Conservation (phyloP, 2,113 vertebrate species). For the Takifugu flavidus region DNA sequence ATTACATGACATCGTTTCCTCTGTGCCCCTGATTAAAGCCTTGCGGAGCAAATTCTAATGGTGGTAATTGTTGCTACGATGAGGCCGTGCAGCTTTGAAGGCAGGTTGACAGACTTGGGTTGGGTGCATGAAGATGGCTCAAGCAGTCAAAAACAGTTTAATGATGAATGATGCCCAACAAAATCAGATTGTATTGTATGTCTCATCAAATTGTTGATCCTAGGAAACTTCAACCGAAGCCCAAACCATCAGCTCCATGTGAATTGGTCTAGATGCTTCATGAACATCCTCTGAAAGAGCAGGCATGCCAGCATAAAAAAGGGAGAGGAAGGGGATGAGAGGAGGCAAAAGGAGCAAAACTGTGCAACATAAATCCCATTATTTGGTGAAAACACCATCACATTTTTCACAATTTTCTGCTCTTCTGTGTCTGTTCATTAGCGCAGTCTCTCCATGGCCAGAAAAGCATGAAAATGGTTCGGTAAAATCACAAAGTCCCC, state of each 20-base stretch:
- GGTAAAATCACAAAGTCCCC: neutral
- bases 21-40: neutral
- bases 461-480: neutral
- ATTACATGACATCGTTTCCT: constrained; percentile 42
- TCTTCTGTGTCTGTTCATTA: no score
- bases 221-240: no score
- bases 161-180: no score
- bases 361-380: constrained; percentile 20
- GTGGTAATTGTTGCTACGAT: no score
- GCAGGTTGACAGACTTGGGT: no score
- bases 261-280: constrained; percentile 38
- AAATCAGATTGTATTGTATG: no score
- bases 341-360: constrained; percentile 5
- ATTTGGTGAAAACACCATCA: constrained; percentile 20
- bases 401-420: constrained; percentile 9
- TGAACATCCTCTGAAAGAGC: constrained; percentile 23
- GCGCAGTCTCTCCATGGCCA: neutral
- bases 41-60: no score
- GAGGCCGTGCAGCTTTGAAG: no score
- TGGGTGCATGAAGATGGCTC: no score
- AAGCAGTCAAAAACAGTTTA: no score
- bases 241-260: constrained; percentile 12
- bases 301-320: constrained; percentile 5
- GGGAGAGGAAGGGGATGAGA: neutral
- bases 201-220: no score